Base-by-base conservation (phyloP, 2,888 invertebrate genomes). In the Parnassius glacialis region DNA sequence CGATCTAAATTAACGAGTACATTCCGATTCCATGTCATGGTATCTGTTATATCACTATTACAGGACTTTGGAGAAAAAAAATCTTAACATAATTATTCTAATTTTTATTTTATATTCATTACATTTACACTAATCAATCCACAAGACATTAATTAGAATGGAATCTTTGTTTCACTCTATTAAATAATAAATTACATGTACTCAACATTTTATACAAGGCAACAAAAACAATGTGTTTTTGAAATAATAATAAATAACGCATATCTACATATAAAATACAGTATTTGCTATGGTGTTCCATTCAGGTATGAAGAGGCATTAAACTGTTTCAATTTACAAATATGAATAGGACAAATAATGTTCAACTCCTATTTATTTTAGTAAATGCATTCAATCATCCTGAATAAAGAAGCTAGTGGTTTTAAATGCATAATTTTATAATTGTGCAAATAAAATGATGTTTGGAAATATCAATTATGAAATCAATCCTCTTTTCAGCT, bases 401-500 rank as follows among this genome's bases (percentile, higher is more conserved):
- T 16, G 56, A 59, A 57, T 52, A 48, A 59, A 52, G 25, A 50
- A 59, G 57, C 56, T 44, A 20, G 52, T 63, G 48, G 59, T 59
- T 56, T 20, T 45, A 59, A 63, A 63, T 63, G 62, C 59, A 58
- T 59, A 59, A 52, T 59, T 51, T 56, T 58, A 56, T 55, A 52
- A 34, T 61, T 61, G 58, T 64, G 64, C 62, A 60, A 62, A 57
- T 59, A 54, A 59, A 62, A 60, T 60, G 20, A 52, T 53, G 57
- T 53, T 59, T 59, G 34, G 64, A 59, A 56, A 57, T 64, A 41
- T 57, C 44, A 64, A 54, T 63, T 62, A 66, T 61, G 53, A 64
- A 67, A 57, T 90, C 84, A 91, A 76, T 90, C 89, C 84, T 90
- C 87, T 85, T 92, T 92, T 92, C 91, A 92, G 91, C 91, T 91